Evolutionary conservation across 92 coral and sea anemone species (phyloP), one percentile per base, ranked within the genome.

Genomic region (Heliopora coerulea): DNA sequence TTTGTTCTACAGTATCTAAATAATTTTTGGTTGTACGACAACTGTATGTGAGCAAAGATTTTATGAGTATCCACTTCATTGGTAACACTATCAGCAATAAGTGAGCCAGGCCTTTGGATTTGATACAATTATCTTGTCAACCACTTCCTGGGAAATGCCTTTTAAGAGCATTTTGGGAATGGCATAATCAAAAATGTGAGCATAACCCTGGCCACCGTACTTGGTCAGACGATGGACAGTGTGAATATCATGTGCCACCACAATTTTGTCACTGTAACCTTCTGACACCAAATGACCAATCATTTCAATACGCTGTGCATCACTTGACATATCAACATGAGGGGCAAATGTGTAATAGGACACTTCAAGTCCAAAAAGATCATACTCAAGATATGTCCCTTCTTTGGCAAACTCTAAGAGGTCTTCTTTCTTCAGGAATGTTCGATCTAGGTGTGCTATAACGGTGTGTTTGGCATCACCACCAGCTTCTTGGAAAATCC

Each of bases 401-500:
- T 89, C 73, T 19, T 81, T 66, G 3, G 97, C 91, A 57, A 92
- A 73, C 24, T 92, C 97, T 29, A 89, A 15, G 10, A 92, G 82
- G 40, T 82, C 75, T 21, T 79, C 75, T 29, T 49, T 78, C 73
- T 85, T 87, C 76, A 78, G 80, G 10, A 89, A 75, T 37, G 92
- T 89, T 49, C 89, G 92, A 78, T 92, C 96, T 64, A 89, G 80
- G 66, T 92, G 97, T 17, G 92, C 88, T 88, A 92, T 92, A 34
- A 92, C 90, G 5, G 91, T 85, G 65, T 78, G 84, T 63, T 79
- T 78, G 50, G 88, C 79, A 74, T 92, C 96, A 23, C 90, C 96
- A 49, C 96, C 96, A 24, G 89, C 89, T 72, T 92, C 97, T 65
- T 87, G 92, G 17, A 92, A 86, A 54, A 92, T 85, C 13, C 85